Percentiles rank a stretch among this genome's conserved stretches.
phyloP scores from a whole-genome alignment of 2,888 invertebrate genomes.

The Muscina levida region DNA sequence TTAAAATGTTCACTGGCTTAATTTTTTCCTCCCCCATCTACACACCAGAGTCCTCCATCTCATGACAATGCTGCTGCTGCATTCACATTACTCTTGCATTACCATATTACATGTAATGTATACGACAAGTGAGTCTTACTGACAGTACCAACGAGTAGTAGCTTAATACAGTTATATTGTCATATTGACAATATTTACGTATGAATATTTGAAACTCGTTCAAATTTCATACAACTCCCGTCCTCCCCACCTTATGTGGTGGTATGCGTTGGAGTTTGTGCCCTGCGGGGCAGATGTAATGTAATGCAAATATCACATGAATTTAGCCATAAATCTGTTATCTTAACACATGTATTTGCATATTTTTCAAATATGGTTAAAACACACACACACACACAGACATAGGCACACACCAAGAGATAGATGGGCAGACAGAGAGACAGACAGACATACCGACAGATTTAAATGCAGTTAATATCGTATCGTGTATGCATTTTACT shows the following conservation, averaged over 20 bases:
- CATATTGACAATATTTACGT: slow-evolving; percentile 58
- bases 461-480: slow-evolving; percentile 11
- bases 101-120: too few relatives aligned
- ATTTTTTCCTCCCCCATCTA: too few relatives aligned
- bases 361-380: slow-evolving; percentile 1
- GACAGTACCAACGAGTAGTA: slow-evolving; percentile 17
- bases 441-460: background rate
- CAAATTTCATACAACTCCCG: background rate
- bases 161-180: slow-evolving; percentile 43
- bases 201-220: background rate
- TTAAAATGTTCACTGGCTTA: slow-evolving; percentile 16
- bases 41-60: too few relatives aligned
- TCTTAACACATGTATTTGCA: slow-evolving; percentile 58
- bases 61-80: too few relatives aligned
- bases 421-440: too few relatives aligned
- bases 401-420: background rate
- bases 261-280: background rate
- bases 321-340: slow-evolving; percentile 59
- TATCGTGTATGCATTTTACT: background rate
- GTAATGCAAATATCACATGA: slow-evolving; percentile 32
- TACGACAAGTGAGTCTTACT: background rate
- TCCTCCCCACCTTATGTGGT: too few relatives aligned
- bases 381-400: background rate
- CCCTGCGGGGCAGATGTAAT: slow-evolving; percentile 47
- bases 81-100: background rate